Evolutionary conservation across 2,888 invertebrate genomes (phyloP).

Genomic region (Andrena bicolor): DNA sequence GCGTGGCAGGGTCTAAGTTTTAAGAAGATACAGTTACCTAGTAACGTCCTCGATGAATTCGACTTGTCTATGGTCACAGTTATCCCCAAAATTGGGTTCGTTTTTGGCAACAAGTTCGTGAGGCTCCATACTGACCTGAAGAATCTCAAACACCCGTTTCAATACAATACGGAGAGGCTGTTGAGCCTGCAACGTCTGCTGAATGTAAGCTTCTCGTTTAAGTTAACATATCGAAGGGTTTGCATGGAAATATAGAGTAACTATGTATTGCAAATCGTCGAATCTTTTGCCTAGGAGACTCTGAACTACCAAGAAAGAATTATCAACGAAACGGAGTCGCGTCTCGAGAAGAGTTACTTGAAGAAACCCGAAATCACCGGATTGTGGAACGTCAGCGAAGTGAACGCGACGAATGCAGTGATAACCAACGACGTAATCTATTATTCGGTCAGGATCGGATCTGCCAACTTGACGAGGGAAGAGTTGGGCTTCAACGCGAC

Average conservation of each 20-base stretch:
- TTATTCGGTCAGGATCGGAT: conserved; percentile 60
- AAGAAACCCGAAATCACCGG: conserved; percentile 65
- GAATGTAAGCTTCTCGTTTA: conserved; percentile 75
- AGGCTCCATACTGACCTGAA: conserved; percentile 76
- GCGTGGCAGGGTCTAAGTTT: conserved; percentile 76
- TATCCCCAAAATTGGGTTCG: conserved; percentile 77
- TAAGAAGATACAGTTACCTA: conserved; percentile 62
- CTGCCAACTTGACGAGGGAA: conserved; percentile 30
- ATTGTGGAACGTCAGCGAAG: conserved; percentile 69
- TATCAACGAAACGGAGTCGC: conserved; percentile 67
- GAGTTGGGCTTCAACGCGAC: conserved; percentile 46
- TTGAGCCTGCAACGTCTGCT: conserved; percentile 76
- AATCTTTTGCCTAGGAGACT: conserved; percentile 62
- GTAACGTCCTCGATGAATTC: conserved; percentile 61
- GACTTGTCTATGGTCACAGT: conserved; percentile 71
- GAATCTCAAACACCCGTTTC: conserved; percentile 77
- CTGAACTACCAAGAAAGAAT: conserved; percentile 73
- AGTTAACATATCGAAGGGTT: background rate
- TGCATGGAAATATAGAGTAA: background rate
- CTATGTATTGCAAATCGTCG: background rate
- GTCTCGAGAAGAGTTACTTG: conserved; percentile 65
- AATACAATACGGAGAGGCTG: conserved; percentile 77
- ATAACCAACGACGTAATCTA: conserved; percentile 57
- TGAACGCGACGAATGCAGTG: conserved; percentile 54
- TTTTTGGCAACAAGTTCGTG: conserved; percentile 71